Base-by-base conservation (phyloP, 2,888 invertebrate genomes). In the Blastobasis adustella region DNA sequence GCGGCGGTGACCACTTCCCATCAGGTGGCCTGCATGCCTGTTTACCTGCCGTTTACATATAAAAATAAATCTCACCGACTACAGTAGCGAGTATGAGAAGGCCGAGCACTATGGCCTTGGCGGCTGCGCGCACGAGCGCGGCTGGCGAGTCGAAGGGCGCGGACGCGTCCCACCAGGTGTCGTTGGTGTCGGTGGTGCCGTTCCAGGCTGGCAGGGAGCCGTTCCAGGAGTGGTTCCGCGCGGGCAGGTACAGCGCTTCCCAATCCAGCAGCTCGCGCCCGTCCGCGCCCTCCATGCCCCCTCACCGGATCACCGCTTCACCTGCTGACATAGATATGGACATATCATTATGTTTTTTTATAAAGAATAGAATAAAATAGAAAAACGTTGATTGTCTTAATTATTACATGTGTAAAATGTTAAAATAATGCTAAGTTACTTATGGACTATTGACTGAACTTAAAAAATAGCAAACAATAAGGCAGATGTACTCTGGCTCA, bases 31-130 rank as follows among this genome's bases (percentile, higher is more conserved):
- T 3, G 23, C 23, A 23, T 23, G 23, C 3, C 23, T 23, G 23
- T 23, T 23, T 23, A 3, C 3, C 23, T 23, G 3, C 23, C 23
- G 23, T 8, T 41, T 8, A 41, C 41, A 41, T 8, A 41, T 41
- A 9, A 7, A 9, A 41, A 3, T 3, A 8, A 5, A 45, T 9
- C 65, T 87, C 72, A 92, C 92, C 91, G 67, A 92, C 90, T 62
- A 92, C 90, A 60, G 92, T 92, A 53, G 91, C 90, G 61, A 92
- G 76, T 61, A 92, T 91, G 57, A 92, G 89, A 63, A 91, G 76
- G 56, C 91, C 92, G 58, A 92, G 82, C 42, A 90, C 69, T 50
- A 91, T 75, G 39, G 91, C 91, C 61, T 90, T 92, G 61, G 81
- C 86, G 52, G 93, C 91, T 71, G 91, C 91, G 56, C 91, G 90